Conservation (phyloP, 2,113 vertebrate species). For the Hassar affinis region DNA sequence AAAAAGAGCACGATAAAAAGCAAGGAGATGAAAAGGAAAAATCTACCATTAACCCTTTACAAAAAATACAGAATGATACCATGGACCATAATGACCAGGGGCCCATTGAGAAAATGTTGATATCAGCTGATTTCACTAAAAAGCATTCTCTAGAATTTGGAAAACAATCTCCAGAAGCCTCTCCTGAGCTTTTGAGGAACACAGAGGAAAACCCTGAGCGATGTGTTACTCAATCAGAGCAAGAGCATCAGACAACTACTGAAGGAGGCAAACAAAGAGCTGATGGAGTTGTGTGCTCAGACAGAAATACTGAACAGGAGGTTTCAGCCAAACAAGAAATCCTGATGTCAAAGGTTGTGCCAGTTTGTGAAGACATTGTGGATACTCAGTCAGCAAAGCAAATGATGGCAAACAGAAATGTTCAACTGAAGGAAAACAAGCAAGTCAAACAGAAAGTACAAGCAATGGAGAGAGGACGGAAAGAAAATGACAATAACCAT, state of each 20-base stretch:
- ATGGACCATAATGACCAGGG: not conserved
- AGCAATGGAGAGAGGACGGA: conserved; percentile 29
- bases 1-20: conserved; percentile 24
- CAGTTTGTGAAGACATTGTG: conserved; percentile 3
- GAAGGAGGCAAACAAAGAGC: not conserved
- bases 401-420: conserved; percentile 10
- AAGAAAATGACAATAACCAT: conserved; percentile 1
- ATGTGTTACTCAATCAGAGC: not conserved
- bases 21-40: conserved; percentile 9
- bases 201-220: not conserved
- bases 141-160: conserved; percentile 4
- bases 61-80: conserved; percentile 8
- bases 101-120: not conserved
- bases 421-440: conserved; percentile 33
- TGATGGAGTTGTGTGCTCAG: not conserved
- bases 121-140: not conserved
- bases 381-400: conserved; percentile 26
- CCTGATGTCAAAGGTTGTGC: not conserved
- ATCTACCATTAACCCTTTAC: not conserved
- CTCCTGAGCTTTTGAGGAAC: not conserved
- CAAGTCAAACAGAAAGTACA: conserved; percentile 53
- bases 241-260: not conserved
- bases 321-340: not conserved
- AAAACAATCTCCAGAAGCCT: not conserved
- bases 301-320: not conserved